phyloP scores from a whole-genome alignment of 2,888 invertebrate species.

The Pseudococcus longispinus region DNA sequence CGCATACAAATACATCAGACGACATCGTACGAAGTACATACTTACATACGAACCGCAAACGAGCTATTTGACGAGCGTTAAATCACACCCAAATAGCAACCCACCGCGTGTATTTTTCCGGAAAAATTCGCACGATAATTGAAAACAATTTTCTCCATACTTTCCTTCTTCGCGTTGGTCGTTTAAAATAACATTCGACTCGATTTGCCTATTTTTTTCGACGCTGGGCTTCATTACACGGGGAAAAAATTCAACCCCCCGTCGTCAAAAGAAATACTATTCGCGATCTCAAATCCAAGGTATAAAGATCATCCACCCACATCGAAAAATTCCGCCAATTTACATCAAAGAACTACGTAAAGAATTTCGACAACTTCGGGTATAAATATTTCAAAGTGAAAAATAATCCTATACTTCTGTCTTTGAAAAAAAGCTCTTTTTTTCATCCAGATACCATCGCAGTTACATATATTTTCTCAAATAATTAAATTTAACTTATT shows the following conservation, averaged over 20 bases:
- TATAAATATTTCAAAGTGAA: too few relatives aligned
- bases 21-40: neutral
- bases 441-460: too few relatives aligned
- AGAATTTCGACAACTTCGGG: too few relatives aligned
- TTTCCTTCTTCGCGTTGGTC: neutral
- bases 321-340: neutral
- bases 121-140: neutral
- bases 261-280: too few relatives aligned
- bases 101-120: neutral
- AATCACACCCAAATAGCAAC: neutral
- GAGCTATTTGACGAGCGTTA: neutral
- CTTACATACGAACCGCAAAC: neutral
- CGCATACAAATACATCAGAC: neutral
- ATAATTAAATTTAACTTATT: too few relatives aligned
- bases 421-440: too few relatives aligned
- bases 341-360: neutral
- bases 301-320: neutral
- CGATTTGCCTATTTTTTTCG: too few relatives aligned
- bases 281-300: neutral
- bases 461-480: too few relatives aligned
- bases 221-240: too few relatives aligned
- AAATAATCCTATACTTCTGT: too few relatives aligned
- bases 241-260: too few relatives aligned
- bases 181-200: neutral
- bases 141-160: neutral